These are phyloP conservation scores for Cosmopolites sordidus DNA, from an alignment of 2,888 invertebrate species.

Conservation along the genomic window DNA sequence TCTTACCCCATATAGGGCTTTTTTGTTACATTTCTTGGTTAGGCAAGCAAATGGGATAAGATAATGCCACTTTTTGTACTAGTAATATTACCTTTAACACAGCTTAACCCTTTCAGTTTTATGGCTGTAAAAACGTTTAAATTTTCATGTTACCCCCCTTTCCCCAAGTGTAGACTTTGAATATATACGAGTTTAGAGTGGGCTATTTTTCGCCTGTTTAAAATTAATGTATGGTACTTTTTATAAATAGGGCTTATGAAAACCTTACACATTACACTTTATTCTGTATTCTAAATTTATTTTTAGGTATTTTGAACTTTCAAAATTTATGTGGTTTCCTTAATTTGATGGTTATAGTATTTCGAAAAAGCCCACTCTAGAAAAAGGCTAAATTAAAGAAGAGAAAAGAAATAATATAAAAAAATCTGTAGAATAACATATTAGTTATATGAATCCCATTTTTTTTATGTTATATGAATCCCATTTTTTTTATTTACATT, in stretches of 20 bases:
- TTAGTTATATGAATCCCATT: constrained; percentile 42
- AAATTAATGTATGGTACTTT: no score
- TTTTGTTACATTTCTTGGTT: constrained; percentile 23
- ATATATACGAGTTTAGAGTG: background rate
- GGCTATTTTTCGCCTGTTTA: background rate
- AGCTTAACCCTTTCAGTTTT: constrained; percentile 35
- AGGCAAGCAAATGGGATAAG: constrained; percentile 10
- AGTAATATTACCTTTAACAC: constrained; percentile 13
- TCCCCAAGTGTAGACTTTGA: background rate
- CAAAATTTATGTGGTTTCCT: background rate
- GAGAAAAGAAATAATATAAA: constrained; percentile 47
- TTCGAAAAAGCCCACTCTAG: background rate
- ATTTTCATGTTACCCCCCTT: constrained; percentile 46
- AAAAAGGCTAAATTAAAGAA: constrained; percentile 16
- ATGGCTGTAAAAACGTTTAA: constrained; percentile 37
- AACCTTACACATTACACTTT: no score
- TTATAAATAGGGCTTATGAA: no score
- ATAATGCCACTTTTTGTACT: background rate
- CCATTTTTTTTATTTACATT: constrained; percentile 48
- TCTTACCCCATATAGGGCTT: constrained; percentile 1
- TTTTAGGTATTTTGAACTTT: background rate
- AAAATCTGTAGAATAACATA: constrained; percentile 47
- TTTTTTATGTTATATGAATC: constrained; percentile 44
- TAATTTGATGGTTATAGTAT: background rate
- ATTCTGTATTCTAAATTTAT: background rate